Percentiles rank a stretch among this genome's conserved stretches.
Evolutionary conservation across 2,888 invertebrate species (phyloP).

Genomic region (Zaprionus obscuricornis): DNA sequence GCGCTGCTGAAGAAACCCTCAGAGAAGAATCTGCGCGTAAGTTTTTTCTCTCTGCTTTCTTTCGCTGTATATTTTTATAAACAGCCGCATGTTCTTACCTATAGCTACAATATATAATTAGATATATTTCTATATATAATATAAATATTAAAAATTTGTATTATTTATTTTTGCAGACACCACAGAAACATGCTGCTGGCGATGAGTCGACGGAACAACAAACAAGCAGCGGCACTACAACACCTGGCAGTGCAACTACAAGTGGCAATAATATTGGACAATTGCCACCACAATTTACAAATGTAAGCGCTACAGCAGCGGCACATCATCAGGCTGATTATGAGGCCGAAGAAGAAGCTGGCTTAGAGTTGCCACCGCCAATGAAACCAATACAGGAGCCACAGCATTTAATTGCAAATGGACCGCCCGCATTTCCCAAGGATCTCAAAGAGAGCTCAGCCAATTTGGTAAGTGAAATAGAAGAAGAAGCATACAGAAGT

Average conservation of each 20-base stretch:
- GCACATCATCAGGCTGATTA: slow-evolving; percentile 69
- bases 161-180: slow-evolving; percentile 52
- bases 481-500: slow-evolving; percentile 5
- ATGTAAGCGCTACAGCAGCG: slow-evolving; percentile 71
- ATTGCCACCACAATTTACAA: slow-evolving; percentile 56
- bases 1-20: slow-evolving; percentile 91
- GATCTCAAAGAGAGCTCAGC: slow-evolving; percentile 85
- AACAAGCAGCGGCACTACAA: slow-evolving; percentile 48
- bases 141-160: slow-evolving; percentile 12
- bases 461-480: slow-evolving; percentile 84
- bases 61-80: slow-evolving; percentile 14
- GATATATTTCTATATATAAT: slow-evolving; percentile 7
- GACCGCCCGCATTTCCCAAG: slow-evolving; percentile 82
- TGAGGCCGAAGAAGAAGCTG: slow-evolving; percentile 89
- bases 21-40: slow-evolving; percentile 93
- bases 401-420: slow-evolving; percentile 83
- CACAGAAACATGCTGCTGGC: slow-evolving; percentile 83
- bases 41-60: slow-evolving; percentile 49
- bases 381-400: slow-evolving; percentile 96
- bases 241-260: slow-evolving; percentile 58
- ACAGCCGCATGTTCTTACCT: slow-evolving; percentile 66
- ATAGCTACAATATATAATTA: slow-evolving; percentile 46
- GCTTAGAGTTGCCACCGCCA: slow-evolving; percentile 95
- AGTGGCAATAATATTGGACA: slow-evolving; percentile 52
- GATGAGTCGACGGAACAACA: slow-evolving; percentile 76